Evolutionary conservation across 2,113 vertebrate genomes (phyloP), one percentile per base, ranked within the genome.

Genomic region (Rhea pennata): DNA sequence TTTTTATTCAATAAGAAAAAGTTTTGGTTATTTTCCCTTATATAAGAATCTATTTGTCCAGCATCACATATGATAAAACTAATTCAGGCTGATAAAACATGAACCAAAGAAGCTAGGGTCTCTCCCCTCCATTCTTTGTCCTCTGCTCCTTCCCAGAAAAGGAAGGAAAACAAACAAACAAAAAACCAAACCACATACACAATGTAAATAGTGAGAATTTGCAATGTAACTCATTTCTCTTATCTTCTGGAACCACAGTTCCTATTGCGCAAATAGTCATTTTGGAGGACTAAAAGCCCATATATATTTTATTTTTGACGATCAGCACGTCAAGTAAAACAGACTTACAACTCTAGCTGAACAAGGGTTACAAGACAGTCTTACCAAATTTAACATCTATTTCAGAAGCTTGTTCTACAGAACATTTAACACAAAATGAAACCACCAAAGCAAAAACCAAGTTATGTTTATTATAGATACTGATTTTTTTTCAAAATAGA

Each of bases 241-340:
- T 75, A 92, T 84, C 77, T 95, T 77, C 74, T 2, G 62, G 61
- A 67, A 81, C 14, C 76, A 95, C 20, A 78, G 81, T 64, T 96
- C 70, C 95, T 91, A 61, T n/a, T 84, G 33, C 59, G 70, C 73
- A 90, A 70, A 61, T 9, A 33, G 46, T 36, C 48, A 42, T 59
- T 74, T 70, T 7, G 10, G 15, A 33, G n/a, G 8, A 74, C 20
- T 48, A 80, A 65, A 76, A 27, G 23, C 42, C 80, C 3, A 16
- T 17, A 72, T 23, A 9, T 16, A 31, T 79, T 88, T 83, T 42
- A 79, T 71, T n/a, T 27, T 2, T 69, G 39, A 14, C 48, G 70
- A 64, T 2, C 1, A 4, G 12, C 23, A 74, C 66, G 31, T 40
- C 80, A 77, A 54, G 20, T 71, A 40, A 91, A 94, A 91, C 3